A percentile compares a stretch with the other conserved stretches of the same genome.
phyloP scores from a whole-genome alignment of 1,140 invertebrate genomes.

The Bombus polaris region DNA sequence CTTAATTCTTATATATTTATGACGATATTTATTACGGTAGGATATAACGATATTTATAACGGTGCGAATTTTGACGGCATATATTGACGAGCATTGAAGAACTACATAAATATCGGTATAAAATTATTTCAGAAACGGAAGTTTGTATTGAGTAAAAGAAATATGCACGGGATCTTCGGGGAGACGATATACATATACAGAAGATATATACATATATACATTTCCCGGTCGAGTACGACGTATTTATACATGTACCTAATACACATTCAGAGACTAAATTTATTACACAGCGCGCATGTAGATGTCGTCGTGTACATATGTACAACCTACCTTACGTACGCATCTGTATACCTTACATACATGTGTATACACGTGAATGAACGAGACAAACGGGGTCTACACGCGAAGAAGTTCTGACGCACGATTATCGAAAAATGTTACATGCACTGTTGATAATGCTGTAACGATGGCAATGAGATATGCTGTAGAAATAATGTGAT shows the following conservation, averaged over 20 bases:
- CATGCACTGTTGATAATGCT: slow-evolving; percentile 49
- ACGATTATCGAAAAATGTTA: slow-evolving; percentile 46
- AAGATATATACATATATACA: neutral
- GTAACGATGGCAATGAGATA: slow-evolving; percentile 59
- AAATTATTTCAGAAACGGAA: neutral
- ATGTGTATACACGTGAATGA: slow-evolving; percentile 36
- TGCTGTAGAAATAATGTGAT: slow-evolving; percentile 48
- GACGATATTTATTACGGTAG: too few species aligned
- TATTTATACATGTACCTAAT: slow-evolving; percentile 6
- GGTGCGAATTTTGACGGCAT: neutral
- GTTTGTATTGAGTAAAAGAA: neutral
- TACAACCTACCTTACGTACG: slow-evolving; percentile 12
- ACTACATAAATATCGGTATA: neutral
- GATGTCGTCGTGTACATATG: slow-evolving; percentile 3
- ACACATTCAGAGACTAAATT: neutral
- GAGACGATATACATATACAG: neutral
- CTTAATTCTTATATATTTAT: neutral
- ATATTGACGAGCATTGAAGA: slow-evolving; percentile 34
- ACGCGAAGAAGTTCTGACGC: slow-evolving; percentile 56
- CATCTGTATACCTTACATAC: neutral
- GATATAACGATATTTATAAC: too few species aligned
- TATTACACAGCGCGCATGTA: neutral
- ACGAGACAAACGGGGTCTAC: slow-evolving; percentile 41
- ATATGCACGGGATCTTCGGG: slow-evolving; percentile 30
- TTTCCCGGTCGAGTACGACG: slow-evolving; percentile 3